These are phyloP conservation scores for Antedon mediterranea DNA, from an alignment of 53 echinoderm and acorn worm genomes.

Conservation along the genomic window DNA sequence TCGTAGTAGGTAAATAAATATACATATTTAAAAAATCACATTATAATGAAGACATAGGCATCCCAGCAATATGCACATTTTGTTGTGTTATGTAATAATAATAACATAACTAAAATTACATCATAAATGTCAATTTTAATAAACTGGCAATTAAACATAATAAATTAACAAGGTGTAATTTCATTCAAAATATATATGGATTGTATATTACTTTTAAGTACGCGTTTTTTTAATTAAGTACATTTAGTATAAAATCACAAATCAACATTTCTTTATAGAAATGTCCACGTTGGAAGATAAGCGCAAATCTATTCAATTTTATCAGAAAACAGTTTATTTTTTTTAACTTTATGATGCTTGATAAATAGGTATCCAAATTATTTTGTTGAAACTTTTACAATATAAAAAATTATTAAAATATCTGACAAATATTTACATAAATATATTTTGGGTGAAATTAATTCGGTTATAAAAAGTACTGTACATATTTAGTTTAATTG, in stretches of 20 bases:
- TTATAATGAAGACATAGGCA: too few relatives aligned
- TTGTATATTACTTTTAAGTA: neutral
- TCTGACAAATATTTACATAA: neutral
- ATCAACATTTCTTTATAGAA: neutral
- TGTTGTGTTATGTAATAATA: too few relatives aligned
- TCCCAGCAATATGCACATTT: too few relatives aligned
- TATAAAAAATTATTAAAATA: neutral
- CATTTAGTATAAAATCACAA: neutral
- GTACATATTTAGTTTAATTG: neutral
- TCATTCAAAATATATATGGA: too few relatives aligned
- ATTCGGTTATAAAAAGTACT: neutral
- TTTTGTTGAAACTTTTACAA: neutral
- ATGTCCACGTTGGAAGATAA: neutral
- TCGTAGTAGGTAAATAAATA: too few relatives aligned
- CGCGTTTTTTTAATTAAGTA: too few relatives aligned
- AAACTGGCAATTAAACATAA: too few relatives aligned
- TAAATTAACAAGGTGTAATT: too few relatives aligned
- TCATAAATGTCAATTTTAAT: too few relatives aligned
- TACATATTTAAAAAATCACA: too few relatives aligned
- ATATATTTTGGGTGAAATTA: neutral
- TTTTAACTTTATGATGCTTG: neutral
- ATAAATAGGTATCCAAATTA: too few relatives aligned
- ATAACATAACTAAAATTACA: too few relatives aligned
- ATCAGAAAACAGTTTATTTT: neutral
- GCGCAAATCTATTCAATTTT: neutral